Evolutionary conservation across 1,140 invertebrate species (phyloP), one percentile per base, ranked within the genome.

Genomic region (Nilaparvata lugens): DNA sequence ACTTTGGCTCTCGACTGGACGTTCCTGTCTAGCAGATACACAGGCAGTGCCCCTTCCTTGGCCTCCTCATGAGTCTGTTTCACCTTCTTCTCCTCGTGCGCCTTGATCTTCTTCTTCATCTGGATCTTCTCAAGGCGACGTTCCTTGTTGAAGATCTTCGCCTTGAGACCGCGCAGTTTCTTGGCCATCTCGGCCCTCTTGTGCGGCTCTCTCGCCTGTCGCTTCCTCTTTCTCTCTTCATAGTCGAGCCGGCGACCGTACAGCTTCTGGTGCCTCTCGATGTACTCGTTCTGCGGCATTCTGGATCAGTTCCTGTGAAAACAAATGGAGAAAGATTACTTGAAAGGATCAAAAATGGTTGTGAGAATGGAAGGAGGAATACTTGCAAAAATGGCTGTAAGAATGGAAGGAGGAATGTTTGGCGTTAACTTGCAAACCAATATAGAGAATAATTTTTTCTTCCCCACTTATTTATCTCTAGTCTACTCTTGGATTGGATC

Each of bases 211-310:
- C 97, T 86, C 9, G 94, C 96, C 72, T 97, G 93, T 66, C 87
- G 89, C 74, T 99, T 99, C 21, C 97, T 79, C 73, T 95, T 96
- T 60, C 91, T 81, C 74, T 99, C 97, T 77, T 99, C 91, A 84
- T 99, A 94, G 81, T 99, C 96, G 55, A 99, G 80, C 54, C 97
- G 84, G 62, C 91, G 82, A 68, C 97, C 97, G 80, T 97, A 88
- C 2, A 97, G 82, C 74, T 99, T 99, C 68, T 89, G 85, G 74
- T 96, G 93, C 54, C 97, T 83, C 69, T 99, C 97, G 76, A 99
- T 99, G 76, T 99, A 95, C 75, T 99, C 97, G 85, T 99, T 99
- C 79, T 99, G 97, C 68, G 97, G 97, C 97, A 97, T 97, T 43
- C 3, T 55, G 42, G 21, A 48, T 19, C 45, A 48, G 31, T 35